Evolutionary conservation across 2,888 invertebrate genomes (phyloP).

Genomic region (Hartigia nigra): DNA sequence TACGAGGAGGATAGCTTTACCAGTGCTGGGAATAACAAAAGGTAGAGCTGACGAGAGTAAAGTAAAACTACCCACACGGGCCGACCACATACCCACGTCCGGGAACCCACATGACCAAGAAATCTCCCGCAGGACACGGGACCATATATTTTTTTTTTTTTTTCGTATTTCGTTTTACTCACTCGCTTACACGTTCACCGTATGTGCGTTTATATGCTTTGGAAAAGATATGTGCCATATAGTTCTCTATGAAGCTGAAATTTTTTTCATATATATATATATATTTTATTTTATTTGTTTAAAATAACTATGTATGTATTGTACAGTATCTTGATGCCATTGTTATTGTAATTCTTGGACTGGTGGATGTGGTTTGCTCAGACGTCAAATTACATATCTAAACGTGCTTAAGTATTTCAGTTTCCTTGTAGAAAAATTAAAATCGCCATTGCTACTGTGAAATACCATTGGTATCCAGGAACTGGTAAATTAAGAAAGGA

Average conservation of each 20-base stretch:
- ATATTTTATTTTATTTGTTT: not conserved
- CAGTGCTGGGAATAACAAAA: not conserved
- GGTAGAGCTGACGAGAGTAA: constrained; percentile 7
- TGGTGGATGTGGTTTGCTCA: not conserved
- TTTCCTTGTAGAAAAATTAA: not conserved
- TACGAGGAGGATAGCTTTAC: constrained; percentile 12
- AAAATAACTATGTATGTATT: too few relatives aligned
- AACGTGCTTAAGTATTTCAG: not conserved
- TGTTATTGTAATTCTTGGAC: not conserved
- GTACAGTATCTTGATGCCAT: not conserved
- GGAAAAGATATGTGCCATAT: not conserved
- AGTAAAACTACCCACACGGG: constrained; percentile 39
- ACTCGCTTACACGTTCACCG: not conserved
- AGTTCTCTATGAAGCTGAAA: not conserved
- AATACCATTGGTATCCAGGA: not conserved
- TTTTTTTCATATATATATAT: not conserved
- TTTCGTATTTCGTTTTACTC: not conserved
- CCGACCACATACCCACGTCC: constrained; percentile 38
- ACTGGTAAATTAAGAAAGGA: not conserved
- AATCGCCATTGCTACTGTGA: not conserved
- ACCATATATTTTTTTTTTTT: not conserved
- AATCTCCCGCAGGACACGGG: not conserved
- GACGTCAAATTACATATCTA: not conserved
- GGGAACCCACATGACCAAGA: constrained; percentile 39
- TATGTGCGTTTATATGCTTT: not conserved